Conservation (phyloP, 2,888 invertebrate species). For the Athripsodes cinereus region DNA sequence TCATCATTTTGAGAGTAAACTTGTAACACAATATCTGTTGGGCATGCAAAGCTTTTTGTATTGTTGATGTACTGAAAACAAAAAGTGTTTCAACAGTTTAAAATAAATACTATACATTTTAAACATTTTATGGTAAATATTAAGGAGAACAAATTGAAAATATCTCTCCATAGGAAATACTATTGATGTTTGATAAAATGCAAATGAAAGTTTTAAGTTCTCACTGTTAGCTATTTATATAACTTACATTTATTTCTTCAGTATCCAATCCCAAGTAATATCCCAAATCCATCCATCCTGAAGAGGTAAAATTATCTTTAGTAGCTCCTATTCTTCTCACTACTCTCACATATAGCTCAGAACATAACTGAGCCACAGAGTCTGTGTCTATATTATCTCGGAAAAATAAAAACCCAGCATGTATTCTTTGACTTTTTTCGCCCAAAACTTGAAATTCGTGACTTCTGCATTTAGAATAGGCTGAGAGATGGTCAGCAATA, state of each 20-base stretch:
- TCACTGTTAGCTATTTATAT: too few relatives aligned
- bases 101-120: too few relatives aligned
- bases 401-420: constrained; percentile 22
- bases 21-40: constrained; percentile 49
- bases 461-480: not conserved
- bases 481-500: not conserved
- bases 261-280: constrained; percentile 31
- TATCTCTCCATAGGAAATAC: too few relatives aligned
- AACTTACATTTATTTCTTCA: constrained; percentile 31
- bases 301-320: constrained; percentile 7
- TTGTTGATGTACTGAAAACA: constrained; percentile 46
- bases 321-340: constrained; percentile 23
- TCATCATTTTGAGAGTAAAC: constrained; percentile 48
- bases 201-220: too few relatives aligned
- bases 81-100: too few relatives aligned
- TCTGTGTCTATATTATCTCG: constrained; percentile 18
- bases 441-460: constrained; percentile 10
- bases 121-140: too few relatives aligned
- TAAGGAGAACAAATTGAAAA: too few relatives aligned
- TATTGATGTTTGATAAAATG: too few relatives aligned
- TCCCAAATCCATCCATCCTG: constrained; percentile 35
- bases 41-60: constrained; percentile 45
- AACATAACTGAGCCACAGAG: constrained; percentile 19
- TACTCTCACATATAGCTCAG: constrained; percentile 17
- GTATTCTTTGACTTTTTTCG: constrained; percentile 16